Base-by-base conservation (phyloP, 2,797 vertebrate genomes). In the Sebastolobus altivelis region DNA sequence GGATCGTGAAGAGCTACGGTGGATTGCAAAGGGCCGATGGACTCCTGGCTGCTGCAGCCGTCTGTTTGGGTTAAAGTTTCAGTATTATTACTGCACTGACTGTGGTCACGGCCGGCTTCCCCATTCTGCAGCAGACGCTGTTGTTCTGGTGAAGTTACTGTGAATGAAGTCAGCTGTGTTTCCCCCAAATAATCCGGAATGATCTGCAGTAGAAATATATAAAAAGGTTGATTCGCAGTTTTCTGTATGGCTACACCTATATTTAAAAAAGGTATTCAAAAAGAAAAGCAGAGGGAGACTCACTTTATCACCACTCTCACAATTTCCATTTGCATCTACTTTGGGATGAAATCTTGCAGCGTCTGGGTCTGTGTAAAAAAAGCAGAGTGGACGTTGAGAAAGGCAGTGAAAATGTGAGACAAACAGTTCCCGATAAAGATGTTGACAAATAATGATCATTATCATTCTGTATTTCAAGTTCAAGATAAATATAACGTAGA, bases 251-350 rank as follows among this genome's bases (percentile, higher is more conserved):
- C 9, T 10, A 75, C 6, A 75, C 6, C 6, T 27, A 16, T 27
- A 18, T 25, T 75, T 14, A 18, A 49, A 52, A 43, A 72, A n/a
- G 4, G 40, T 12, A 40, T 10, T 60, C 3, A 18, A 59, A 16
- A 73, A 18, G 7, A 79, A 20, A 73, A 63, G 5, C 13, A 1
- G 61, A 70, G 8, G 8, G 27, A 58, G 49, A 85, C 94, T 91
- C 70, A 95, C 94, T 77, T 90, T 54, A 46, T 85, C 75, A 25
- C 8, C 66, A 43, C 52, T 84, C 29, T 93, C 77, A 72, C 86
- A 87, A 38, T 92, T 94, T 65, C 91, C 93, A 79, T 94, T 95
- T 87, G 89, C 79, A 87, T 93, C 92, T n/a, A 90, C 59, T 84
- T 89, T 90, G 46, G 55, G 55, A 22, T 25, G 4, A 37, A 65